Evolutionary conservation across 2,797 vertebrate species (phyloP).

Genomic region (Microctenopoma lineatum): DNA sequence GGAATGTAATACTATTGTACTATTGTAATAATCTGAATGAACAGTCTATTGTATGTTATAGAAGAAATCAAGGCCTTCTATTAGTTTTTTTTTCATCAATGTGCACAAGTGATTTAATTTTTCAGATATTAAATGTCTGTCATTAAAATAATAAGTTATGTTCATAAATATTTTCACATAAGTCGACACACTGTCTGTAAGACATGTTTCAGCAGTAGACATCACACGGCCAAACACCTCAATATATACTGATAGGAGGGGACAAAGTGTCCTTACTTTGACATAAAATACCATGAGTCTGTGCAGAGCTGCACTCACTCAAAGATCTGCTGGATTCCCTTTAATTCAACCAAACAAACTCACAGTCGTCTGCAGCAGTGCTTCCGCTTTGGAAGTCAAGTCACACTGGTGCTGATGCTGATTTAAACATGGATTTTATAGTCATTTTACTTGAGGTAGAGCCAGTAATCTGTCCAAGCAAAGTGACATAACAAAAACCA

Average conservation of each 20-base stretch:
- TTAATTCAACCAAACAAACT: conserved; percentile 21
- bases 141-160: not conserved
- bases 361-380: not conserved
- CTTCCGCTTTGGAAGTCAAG: conserved; percentile 26
- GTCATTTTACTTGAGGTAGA: not conserved
- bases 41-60: not conserved
- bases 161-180: not conserved
- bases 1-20: not conserved
- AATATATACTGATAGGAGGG: conserved; percentile 7
- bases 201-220: not conserved
- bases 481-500: not conserved
- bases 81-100: not conserved
- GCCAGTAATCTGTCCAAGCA: not conserved
- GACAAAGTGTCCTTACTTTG: conserved; percentile 10
- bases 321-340: conserved; percentile 26
- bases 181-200: not conserved
- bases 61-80: not conserved
- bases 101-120: not conserved
- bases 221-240: conserved; percentile 9
- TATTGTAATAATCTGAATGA: not conserved
- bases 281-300: conserved; percentile 10
- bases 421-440: not conserved
- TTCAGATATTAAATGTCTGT: not conserved
- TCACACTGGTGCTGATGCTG: conserved; percentile 2
- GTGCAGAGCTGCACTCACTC: conserved; percentile 17